These are phyloP conservation scores for Pitangus sulphuratus DNA, from an alignment of 2,797 vertebrate species.

Conservation along the genomic window DNA sequence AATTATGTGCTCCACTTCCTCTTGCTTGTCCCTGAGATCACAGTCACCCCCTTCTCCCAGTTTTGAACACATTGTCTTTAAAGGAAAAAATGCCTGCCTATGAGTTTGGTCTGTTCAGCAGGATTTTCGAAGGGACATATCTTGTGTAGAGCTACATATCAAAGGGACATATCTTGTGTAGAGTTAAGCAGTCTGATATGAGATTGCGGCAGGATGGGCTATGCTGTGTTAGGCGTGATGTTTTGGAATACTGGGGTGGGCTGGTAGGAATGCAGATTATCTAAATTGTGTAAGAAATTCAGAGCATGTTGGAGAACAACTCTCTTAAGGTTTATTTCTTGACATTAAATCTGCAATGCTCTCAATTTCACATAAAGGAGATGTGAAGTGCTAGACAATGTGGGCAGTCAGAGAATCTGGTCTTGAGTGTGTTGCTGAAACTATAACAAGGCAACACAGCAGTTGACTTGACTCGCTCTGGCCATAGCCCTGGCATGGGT, in stretches of 20 bases:
- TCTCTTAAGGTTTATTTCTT: slow-evolving; percentile 25
- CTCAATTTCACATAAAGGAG: neutral
- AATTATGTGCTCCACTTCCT: neutral
- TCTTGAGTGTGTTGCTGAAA: slow-evolving; percentile 40
- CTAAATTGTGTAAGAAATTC: neutral
- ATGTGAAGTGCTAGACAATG: neutral
- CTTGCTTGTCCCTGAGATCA: neutral
- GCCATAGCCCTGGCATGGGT: slow-evolving; percentile 53
- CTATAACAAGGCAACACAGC: slow-evolving; percentile 38
- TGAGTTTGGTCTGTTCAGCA: neutral
- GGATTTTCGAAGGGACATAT: neutral
- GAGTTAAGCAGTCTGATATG: neutral
- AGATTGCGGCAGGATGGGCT: neutral
- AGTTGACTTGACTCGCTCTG: slow-evolving; percentile 38
- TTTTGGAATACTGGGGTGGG: neutral
- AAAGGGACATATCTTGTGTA: neutral
- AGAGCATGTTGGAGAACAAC: neutral
- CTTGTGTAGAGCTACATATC: fast-evolving
- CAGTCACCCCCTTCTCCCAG: neutral
- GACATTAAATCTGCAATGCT: neutral
- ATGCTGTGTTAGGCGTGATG: neutral
- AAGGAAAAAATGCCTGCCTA: neutral
- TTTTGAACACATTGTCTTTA: neutral
- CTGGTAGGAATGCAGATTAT: neutral
- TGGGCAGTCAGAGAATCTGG: slow-evolving; percentile 1